phyloP scores from a whole-genome alignment of 2,113 vertebrate genomes.

The Nesogale talazaci region DNA sequence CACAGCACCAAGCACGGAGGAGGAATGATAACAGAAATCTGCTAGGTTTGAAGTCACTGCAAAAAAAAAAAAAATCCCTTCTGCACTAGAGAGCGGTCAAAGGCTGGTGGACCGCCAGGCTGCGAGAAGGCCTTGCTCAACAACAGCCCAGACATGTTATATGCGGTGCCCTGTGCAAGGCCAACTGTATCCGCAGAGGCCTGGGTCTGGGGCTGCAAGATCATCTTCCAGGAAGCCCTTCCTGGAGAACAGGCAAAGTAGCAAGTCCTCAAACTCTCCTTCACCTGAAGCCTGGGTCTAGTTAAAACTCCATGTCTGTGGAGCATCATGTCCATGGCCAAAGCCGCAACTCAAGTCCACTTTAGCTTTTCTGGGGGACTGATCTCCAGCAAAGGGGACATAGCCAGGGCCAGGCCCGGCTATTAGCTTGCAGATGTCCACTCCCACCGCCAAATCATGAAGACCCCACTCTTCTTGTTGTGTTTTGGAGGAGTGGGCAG shows the following conservation, averaged over 20 bases:
- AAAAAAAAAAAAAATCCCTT: constrained; percentile 4
- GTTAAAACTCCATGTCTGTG: constrained; percentile 9
- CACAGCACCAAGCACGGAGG: constrained; percentile 35
- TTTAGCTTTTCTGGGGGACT: neutral
- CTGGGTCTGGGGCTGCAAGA: constrained; percentile 15
- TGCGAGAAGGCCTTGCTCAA: neutral
- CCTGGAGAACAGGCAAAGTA: neutral
- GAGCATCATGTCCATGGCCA: neutral
- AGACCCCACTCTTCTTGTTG: neutral
- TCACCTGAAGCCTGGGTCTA: constrained; percentile 17
- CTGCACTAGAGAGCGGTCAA: constrained; percentile 14
- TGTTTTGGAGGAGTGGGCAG: constrained; percentile 13
- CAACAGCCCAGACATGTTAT: neutral
- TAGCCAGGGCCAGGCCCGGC: constrained; percentile 23
- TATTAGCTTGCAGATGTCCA: constrained; percentile 32
- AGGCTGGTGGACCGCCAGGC: neutral
- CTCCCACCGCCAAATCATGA: neutral
- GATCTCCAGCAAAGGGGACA: neutral
- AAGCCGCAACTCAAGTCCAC: constrained; percentile 8
- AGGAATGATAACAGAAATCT: constrained; percentile 32
- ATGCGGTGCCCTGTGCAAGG: constrained; percentile 14
- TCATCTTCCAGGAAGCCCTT: constrained; percentile 41
- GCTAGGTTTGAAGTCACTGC: constrained; percentile 32
- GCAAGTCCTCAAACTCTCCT: neutral
- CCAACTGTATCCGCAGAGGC: neutral